A percentile compares a stretch with the other conserved stretches of the same genome.
Evolutionary conservation across 2,113 vertebrate species (phyloP).

Genomic region (Phasianus colchicus): DNA sequence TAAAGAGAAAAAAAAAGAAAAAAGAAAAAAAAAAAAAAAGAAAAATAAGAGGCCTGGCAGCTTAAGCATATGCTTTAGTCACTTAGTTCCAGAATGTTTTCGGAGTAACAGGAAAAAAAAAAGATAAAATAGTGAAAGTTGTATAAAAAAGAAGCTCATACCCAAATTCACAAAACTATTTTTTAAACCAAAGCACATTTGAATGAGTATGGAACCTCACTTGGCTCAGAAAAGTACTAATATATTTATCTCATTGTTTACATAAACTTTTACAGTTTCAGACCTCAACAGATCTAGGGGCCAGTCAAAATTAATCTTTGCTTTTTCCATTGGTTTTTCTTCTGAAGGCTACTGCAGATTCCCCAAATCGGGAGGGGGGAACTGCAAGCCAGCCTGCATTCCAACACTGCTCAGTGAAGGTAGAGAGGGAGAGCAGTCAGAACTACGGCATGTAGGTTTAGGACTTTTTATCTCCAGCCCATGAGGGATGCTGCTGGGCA

Average conservation of each 20-base stretch:
- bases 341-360: neutral
- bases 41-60: slow-evolving; percentile 84
- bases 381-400: slow-evolving; percentile 33
- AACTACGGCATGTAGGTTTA: neutral
- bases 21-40: neutral
- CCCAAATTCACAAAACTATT: slow-evolving; percentile 99
- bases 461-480: neutral
- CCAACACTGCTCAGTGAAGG: slow-evolving; percentile 18
- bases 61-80: slow-evolving; percentile 86
- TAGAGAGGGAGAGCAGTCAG: neutral
- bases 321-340: slow-evolving; percentile 82
- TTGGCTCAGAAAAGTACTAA: slow-evolving; percentile 92
- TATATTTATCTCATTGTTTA: slow-evolving; percentile 99
- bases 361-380: neutral
- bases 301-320: slow-evolving; percentile 85
- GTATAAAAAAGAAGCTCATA: slow-evolving; percentile 93
- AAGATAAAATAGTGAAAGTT: slow-evolving; percentile 84
- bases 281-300: slow-evolving; percentile 93
- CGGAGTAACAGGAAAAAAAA: slow-evolving; percentile 84
- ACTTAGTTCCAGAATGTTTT: slow-evolving; percentile 89
- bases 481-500: neutral
- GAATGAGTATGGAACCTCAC: slow-evolving; percentile 94
- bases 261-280: slow-evolving; percentile 98
- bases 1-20: neutral
- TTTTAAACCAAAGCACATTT: slow-evolving; percentile 99